phyloP scores from a whole-genome alignment of 2,888 invertebrate genomes.

The Tyria jacobaeae region DNA sequence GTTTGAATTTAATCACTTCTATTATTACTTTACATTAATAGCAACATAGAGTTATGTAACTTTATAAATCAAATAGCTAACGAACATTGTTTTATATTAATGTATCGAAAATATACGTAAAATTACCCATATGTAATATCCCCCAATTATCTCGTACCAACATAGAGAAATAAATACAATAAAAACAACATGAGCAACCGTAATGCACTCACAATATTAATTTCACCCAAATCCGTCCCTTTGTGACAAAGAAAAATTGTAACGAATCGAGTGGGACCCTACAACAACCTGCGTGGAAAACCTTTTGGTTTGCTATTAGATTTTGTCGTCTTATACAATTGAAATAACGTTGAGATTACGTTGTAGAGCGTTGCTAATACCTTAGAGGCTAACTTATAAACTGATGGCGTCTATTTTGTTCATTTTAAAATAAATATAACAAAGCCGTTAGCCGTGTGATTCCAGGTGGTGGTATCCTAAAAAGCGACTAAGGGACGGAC shows the following conservation, averaged over 20 bases:
- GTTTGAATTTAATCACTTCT: no score
- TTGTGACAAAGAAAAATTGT: slow-evolving; percentile 84
- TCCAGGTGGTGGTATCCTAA: no score
- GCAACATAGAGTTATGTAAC: no score
- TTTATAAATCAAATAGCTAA: no score
- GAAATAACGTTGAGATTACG: slow-evolving; percentile 42
- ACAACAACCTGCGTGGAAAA: slow-evolving; percentile 69
- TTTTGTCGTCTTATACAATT: slow-evolving; percentile 31
- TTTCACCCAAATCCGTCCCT: slow-evolving; percentile 78
- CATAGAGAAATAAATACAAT: slow-evolving; percentile 22
- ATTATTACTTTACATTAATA: no score
- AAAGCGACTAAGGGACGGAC: no score
- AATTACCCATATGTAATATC: not conserved
- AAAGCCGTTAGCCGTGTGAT: no score
- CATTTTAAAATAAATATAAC: not conserved
- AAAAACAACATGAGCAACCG: slow-evolving; percentile 58
- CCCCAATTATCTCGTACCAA: not conserved
- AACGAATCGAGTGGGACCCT: slow-evolving; percentile 77
- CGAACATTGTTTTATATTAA: no score
- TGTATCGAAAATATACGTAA: no score
- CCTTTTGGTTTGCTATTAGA: slow-evolving; percentile 46
- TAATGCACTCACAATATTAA: slow-evolving; percentile 78
- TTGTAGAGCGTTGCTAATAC: slow-evolving; percentile 32
- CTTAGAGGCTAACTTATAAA: slow-evolving; percentile 39
- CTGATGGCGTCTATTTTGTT: slow-evolving; percentile 22